Conservation (phyloP, 2,113 vertebrate genomes). For the Melanerpes formicivorus region DNA sequence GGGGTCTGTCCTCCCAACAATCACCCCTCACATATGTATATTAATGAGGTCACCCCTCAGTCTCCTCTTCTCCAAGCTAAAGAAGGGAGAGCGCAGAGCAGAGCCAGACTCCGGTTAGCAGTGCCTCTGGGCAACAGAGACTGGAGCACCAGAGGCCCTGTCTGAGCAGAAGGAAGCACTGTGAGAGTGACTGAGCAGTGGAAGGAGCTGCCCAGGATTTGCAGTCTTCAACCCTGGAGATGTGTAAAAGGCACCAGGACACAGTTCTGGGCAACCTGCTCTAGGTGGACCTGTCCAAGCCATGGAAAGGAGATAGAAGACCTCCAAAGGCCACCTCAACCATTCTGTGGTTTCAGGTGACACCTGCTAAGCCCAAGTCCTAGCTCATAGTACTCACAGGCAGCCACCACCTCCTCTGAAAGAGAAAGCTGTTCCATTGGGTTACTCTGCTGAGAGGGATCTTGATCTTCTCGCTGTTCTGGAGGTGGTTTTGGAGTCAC, state of each 20-base stretch:
- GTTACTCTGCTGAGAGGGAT: background rate
- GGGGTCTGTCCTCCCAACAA: too few species aligned
- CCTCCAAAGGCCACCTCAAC: background rate
- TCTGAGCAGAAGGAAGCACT: background rate
- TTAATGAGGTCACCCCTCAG: too few species aligned
- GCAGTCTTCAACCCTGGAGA: background rate
- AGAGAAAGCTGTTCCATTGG: background rate
- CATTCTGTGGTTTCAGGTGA: background rate
- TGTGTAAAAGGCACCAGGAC: accelerated
- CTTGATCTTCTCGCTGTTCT: background rate
- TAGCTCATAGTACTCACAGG: background rate
- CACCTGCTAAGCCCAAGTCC: background rate
- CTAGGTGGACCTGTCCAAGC: background rate
- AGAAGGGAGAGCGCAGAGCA: background rate
- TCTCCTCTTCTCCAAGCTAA: too few species aligned
- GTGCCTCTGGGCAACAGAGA: background rate
- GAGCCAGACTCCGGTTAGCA: background rate
- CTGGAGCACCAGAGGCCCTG: background rate
- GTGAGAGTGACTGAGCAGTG: background rate
- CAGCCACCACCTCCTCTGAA: background rate
- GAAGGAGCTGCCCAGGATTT: background rate
- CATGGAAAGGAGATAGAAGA: background rate
- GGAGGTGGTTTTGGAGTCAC: background rate
- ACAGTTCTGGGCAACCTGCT: background rate
- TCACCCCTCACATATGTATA: too few species aligned